These are phyloP conservation scores for Sitophilus oryzae DNA, from an alignment of 1,140 invertebrate species.

Conservation along the genomic window DNA sequence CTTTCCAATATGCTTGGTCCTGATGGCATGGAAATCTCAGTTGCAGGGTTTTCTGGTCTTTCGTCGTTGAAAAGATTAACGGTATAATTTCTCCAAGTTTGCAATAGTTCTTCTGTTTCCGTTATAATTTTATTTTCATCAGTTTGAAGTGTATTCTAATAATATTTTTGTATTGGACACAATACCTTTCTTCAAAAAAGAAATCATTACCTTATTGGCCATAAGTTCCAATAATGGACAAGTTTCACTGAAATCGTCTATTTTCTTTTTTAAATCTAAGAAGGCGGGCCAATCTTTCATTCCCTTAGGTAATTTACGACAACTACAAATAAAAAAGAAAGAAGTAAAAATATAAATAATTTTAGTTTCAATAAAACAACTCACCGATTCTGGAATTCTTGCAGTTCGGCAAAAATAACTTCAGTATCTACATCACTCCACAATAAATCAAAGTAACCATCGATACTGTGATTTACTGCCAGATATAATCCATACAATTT, in stretches of 20 bases:
- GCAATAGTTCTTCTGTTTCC: no score
- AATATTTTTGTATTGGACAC: no score
- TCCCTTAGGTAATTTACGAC: constrained; percentile 70
- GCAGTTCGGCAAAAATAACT: constrained; percentile 68
- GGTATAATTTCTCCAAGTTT: no score
- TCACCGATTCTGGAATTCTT: constrained; percentile 72
- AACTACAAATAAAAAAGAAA: constrained; percentile 54
- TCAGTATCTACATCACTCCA: constrained; percentile 83
- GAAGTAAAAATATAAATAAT: constrained; percentile 5
- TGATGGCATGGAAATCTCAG: no score
- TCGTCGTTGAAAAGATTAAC: no score
- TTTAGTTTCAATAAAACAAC: neutral
- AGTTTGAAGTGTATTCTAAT: no score
- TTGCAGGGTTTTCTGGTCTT: no score
- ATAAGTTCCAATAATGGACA: constrained; percentile 82
- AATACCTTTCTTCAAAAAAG: neutral
- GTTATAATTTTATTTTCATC: no score
- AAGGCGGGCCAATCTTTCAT: constrained; percentile 87
- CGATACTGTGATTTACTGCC: constrained; percentile 73
- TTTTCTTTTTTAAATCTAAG: constrained; percentile 79
- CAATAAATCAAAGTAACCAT: constrained; percentile 76
- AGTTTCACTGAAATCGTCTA: constrained; percentile 85
- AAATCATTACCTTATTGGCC: constrained; percentile 61
- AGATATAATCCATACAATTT: constrained; percentile 76
- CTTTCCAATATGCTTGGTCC: no score